phyloP scores from a whole-genome alignment of 2,113 vertebrate species.

The Centrocercus urophasianus region DNA sequence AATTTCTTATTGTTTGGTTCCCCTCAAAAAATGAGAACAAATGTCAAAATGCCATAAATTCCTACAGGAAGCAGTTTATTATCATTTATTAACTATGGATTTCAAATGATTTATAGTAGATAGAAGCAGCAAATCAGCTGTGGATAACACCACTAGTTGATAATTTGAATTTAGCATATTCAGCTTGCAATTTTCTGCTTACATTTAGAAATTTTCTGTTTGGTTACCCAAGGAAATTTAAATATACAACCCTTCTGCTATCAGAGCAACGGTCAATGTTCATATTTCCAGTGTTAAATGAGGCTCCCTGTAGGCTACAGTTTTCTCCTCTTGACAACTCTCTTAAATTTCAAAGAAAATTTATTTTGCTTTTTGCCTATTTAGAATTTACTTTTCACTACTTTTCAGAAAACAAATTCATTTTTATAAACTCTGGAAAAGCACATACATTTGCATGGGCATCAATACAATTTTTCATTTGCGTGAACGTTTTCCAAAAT shows the following conservation, averaged over 20 bases:
- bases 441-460: neutral
- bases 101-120: neutral
- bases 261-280: neutral
- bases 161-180: neutral
- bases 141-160: neutral
- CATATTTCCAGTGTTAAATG: neutral
- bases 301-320: neutral
- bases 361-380: neutral
- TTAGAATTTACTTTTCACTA: neutral
- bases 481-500: fast-evolving
- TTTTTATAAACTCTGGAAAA: neutral
- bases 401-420: neutral
- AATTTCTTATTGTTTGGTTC: neutral
- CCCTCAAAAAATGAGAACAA: neutral
- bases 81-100: neutral
- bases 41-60: neutral
- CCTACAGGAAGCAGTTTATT: neutral
- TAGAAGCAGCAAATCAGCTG: neutral
- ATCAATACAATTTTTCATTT: neutral
- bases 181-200: neutral
- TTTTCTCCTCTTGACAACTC: neutral
- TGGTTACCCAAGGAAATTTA: neutral
- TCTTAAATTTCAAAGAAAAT: neutral
- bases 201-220: constrained; percentile 5
- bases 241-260: neutral